Conservation (phyloP, 2,888 invertebrate genomes). For the Heterodera filipjevi region DNA sequence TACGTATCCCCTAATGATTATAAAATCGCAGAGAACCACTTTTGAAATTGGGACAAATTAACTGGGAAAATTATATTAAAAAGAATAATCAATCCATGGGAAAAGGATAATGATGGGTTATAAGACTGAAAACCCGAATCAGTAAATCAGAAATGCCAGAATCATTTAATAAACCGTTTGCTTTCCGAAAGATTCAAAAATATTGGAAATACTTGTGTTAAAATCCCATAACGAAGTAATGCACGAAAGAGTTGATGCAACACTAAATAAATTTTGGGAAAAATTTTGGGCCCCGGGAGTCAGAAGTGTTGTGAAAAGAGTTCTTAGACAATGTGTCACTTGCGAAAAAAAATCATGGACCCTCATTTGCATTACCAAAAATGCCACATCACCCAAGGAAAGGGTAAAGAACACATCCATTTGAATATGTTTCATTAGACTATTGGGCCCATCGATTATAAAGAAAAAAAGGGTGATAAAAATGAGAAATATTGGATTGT, state of each 20-base stretch:
- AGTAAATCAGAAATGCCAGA: too few relatives aligned
- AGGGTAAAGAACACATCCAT: conserved; percentile 58
- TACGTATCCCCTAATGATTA: not conserved
- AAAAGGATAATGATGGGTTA: conserved; percentile 1
- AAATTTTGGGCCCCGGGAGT: too few relatives aligned
- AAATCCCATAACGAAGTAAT: too few relatives aligned
- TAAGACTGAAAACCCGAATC: not conserved
- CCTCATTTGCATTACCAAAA: conserved; percentile 45
- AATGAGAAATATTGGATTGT: conserved; percentile 58
- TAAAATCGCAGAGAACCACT: not conserved
- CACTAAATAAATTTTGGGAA: too few relatives aligned
- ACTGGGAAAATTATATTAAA: not conserved
- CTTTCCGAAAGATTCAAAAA: too few relatives aligned
- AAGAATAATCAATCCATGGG: not conserved
- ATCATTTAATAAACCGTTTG: too few relatives aligned
- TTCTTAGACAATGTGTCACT: conserved; percentile 52
- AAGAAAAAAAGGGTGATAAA: conserved; percentile 25
- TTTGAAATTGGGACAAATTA: not conserved
- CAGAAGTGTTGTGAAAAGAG: too few relatives aligned
- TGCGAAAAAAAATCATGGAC: conserved; percentile 55
- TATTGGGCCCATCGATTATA: conserved; percentile 65
- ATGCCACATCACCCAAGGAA: conserved; percentile 64
- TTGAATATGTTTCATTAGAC: conserved; percentile 60
- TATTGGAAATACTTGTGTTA: too few relatives aligned
- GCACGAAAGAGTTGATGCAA: too few relatives aligned